Base-by-base conservation (phyloP, 2,113 vertebrate species). In the Semicossyphus pulcher region DNA sequence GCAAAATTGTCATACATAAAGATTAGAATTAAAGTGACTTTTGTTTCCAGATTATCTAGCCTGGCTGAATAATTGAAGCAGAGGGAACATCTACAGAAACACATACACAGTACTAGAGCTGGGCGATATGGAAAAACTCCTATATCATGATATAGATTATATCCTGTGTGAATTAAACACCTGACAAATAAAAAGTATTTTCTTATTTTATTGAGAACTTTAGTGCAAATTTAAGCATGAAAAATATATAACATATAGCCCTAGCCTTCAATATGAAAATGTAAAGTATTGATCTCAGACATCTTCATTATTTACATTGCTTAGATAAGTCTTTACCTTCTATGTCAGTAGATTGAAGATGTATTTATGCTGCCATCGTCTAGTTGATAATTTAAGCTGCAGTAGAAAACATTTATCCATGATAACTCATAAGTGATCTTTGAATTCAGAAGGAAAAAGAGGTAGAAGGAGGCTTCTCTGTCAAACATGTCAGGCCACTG, bases 401-500 rank as follows among this genome's bases (percentile, higher is more conserved):
- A 72, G n/a, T 37, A 49, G n/a, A 42, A 44, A 1, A 32, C 28
- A 52, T 6, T 37, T 54, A 78, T 72, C 36, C 16, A 15, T 14
- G 4, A 23, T 47, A 51, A 75, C 72, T 65, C 51, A 42, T 41
- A 78, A 64, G 21, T 74, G 79, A 7, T 23, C 84, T 84, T 86
- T 49, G 36, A 85, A 66, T 42, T 47, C 20, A 79, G 48, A 42
- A 31, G 11, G 21, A 45, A 86, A 67, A 58, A 26, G 34, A 44
- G 8, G 29, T n/a, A n/a, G n/a, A 76, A 18, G 37, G 37, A 23
- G 36, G 42, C 76, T 49, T 65, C 58, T 51, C 25, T 82, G 71
- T 74, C 84, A 90, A 78, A 86, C 81, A 77, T 59, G 68, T 62
- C 45, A 23, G 15, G 60, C 3, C 34, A 34, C n/a, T 79, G 83